Evolutionary conservation across 92 coral and sea anemone genomes (phyloP).

Genomic region (Porites evermanni): DNA sequence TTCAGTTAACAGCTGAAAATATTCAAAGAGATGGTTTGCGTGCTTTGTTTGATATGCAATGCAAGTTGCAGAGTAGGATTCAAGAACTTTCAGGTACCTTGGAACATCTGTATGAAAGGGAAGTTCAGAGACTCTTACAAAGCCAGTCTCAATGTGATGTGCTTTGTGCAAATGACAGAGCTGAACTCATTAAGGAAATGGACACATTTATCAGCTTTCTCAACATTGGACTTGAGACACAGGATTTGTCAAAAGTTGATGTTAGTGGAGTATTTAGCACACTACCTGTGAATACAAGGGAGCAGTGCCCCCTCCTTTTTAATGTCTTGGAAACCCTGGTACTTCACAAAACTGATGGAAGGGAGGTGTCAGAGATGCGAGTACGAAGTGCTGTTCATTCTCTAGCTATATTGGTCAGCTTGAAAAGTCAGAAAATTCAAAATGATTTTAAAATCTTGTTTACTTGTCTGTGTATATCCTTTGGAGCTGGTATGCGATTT

Average conservation of each 20-base stretch:
- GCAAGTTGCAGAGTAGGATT: slow-evolving; percentile 23
- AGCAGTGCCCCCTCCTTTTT: slow-evolving; percentile 38
- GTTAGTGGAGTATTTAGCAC: slow-evolving; percentile 36
- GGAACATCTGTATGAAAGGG: background rate
- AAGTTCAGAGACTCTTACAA: slow-evolving; percentile 31
- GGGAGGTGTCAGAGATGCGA: slow-evolving; percentile 37
- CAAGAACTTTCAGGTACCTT: slow-evolving; percentile 27
- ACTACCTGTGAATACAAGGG: slow-evolving; percentile 26
- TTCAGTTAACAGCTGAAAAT: too few species aligned
- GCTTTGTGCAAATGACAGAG: slow-evolving; percentile 37
- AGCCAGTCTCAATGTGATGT: slow-evolving; percentile 19
- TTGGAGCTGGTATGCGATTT: slow-evolving; percentile 48
- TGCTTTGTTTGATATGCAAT: slow-evolving; percentile 37
- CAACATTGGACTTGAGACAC: slow-evolving; percentile 31
- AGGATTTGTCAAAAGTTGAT: slow-evolving; percentile 27
- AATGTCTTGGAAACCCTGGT: slow-evolving; percentile 39
- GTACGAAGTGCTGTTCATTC: slow-evolving; percentile 45
- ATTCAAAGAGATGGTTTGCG: background rate
- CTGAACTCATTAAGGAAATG: slow-evolving; percentile 33
- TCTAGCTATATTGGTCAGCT: slow-evolving; percentile 48
- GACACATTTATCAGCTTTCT: slow-evolving; percentile 25
- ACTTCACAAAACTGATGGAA: slow-evolving; percentile 35
- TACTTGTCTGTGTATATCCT: slow-evolving; percentile 43
- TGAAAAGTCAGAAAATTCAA: slow-evolving; percentile 43
- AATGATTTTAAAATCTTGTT: slow-evolving; percentile 50